phyloP scores from a whole-genome alignment of 1,140 invertebrate species.

The Pogonomyrmex barbatus region DNA sequence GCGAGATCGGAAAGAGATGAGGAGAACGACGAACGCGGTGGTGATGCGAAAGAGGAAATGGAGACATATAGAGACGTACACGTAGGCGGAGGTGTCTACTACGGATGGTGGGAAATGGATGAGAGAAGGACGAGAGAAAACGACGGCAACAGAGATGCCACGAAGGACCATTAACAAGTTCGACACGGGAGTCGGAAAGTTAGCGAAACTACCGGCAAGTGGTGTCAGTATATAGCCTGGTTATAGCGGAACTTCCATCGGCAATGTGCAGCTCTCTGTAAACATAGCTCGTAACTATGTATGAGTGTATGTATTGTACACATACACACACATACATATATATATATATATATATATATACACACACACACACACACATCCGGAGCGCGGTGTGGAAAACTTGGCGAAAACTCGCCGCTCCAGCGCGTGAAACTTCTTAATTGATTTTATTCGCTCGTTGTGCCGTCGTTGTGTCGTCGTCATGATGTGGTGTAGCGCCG shows the following conservation, averaged over 20 bases:
- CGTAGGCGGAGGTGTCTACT: conserved; percentile 1
- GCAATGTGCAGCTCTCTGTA: conserved; percentile 34
- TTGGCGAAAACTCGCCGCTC: conserved; percentile 62
- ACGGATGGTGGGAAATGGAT: conserved; percentile 24
- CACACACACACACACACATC: background rate
- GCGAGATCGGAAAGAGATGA: conserved; percentile 50
- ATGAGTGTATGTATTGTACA: background rate
- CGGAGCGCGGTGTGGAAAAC: conserved; percentile 58
- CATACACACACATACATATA: background rate
- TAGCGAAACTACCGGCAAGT: conserved; percentile 69
- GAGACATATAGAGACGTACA: conserved; percentile 15
- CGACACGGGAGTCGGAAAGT: conserved; percentile 73
- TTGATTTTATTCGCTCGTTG: conserved; percentile 75
- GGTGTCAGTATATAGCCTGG: conserved; percentile 71
- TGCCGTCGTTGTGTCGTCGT: background rate
- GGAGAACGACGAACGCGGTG: background rate
- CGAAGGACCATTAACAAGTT: conserved; percentile 74
- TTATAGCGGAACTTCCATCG: conserved; percentile 66
- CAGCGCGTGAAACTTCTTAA: conserved; percentile 74
- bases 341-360: background rate
- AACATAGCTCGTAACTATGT: conserved; percentile 7
- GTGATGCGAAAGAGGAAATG: background rate
- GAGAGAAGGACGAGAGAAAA: conserved; percentile 26
- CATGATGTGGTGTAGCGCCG: background rate
- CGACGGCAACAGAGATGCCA: conserved; percentile 68